Evolutionary conservation across 1,140 invertebrate species (phyloP), one percentile per base, ranked within the genome.

Genomic region (Hyposmocoma kahamanoa): DNA sequence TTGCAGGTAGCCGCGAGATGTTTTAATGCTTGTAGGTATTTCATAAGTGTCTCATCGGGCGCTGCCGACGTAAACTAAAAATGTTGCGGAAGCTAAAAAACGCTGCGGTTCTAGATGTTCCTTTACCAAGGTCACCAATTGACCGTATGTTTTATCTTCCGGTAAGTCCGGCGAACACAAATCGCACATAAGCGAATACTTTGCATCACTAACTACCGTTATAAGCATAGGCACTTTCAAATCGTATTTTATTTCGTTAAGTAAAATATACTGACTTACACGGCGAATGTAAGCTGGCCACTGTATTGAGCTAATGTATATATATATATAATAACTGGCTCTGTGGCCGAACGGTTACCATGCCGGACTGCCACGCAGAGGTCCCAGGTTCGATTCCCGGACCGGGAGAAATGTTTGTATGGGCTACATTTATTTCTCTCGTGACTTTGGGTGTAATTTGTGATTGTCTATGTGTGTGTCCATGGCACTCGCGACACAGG

Each of bases 101-200:
- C 66, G 42, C 28, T 63, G 57, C 0, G 62, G 66, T 47, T 63
- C 60, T 1, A 63, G 22, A 42, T 70, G 67, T 0, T 58, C 50
- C 8, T 42, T 42, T 0, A 65, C 45, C 3, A 65, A 17, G 20
- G 50, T 28, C 2, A 63, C 62, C 8, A 69, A 36, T 36, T 59
- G 46, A 11, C 54, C 56, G 32, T 48, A 62, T 2, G 38, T 36
- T 51, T 63, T 62, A 8, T 39, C 13, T 36, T 68, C 68, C 0
- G 65, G 58, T 19, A 43, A 20, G 0, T 39, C 42, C 0, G 59
- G 66, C n/a, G 63, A 30, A 55, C 69, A 63, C 32, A 69, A 50
- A 41, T 70, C 67, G 24, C 63, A 67, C 67, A 70, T 67, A 19
- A 72, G 32, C 1, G 34, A 10, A 34, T 72, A 64, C 0, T 55